These are phyloP conservation scores for Solea solea DNA, from an alignment of 2,113 vertebrate species.

Conservation along the genomic window DNA sequence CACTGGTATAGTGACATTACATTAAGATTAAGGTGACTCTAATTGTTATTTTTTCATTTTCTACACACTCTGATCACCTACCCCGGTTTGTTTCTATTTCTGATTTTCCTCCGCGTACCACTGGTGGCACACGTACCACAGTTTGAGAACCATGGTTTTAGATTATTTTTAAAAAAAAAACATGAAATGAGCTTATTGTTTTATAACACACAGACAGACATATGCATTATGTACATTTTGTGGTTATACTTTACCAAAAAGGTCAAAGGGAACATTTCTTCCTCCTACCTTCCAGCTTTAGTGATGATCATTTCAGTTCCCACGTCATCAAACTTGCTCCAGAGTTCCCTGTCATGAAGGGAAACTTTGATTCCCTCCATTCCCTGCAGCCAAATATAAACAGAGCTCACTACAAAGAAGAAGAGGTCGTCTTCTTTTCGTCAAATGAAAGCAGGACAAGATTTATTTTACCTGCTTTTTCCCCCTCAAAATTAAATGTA, in stretches of 20 bases:
- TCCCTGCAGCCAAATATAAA: slow-evolving; percentile 78
- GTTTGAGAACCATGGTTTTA: background rate
- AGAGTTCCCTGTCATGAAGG: slow-evolving; percentile 93
- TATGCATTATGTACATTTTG: background rate
- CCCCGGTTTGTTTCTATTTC: no score
- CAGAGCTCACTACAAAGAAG: background rate
- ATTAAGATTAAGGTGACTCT: no score
- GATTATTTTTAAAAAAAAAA: background rate
- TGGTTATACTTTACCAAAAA: no score
- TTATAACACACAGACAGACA: background rate
- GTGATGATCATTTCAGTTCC: slow-evolving; percentile 98
- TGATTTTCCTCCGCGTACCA: no score
- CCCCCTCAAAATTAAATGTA: background rate
- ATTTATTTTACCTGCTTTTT: background rate
- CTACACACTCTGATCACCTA: no score
- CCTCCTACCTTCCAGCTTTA: slow-evolving; percentile 91
- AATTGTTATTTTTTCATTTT: no score
- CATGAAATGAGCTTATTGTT: background rate
- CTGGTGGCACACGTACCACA: no score
- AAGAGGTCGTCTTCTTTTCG: background rate
- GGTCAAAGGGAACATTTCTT: slow-evolving; percentile 17
- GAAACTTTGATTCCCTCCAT: slow-evolving; percentile 97
- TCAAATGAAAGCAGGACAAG: background rate
- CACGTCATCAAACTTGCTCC: slow-evolving; percentile 96
- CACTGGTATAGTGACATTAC: no score